phyloP scores from a whole-genome alignment of 2,797 vertebrate genomes.

The Botia kubotai region DNA sequence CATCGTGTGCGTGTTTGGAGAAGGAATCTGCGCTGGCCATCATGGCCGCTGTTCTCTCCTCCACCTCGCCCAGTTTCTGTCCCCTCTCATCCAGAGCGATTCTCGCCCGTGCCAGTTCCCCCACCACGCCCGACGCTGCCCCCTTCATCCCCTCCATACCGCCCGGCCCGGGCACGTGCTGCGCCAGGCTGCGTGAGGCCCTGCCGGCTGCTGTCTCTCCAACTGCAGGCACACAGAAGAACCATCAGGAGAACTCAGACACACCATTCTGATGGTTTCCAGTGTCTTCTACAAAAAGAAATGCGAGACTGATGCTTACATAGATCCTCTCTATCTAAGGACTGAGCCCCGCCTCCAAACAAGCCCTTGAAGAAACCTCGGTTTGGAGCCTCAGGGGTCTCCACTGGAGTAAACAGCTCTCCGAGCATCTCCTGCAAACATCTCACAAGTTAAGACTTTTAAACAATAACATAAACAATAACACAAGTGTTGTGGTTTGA shows the following conservation, averaged over 20 bases:
- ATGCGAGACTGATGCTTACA: conserved; percentile 82
- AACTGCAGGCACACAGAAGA: conserved; percentile 74
- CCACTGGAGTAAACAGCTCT: conserved; percentile 95
- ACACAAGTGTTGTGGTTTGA: not conserved
- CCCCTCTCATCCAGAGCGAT: conserved; percentile 95
- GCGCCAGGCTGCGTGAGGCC: conserved; percentile 91
- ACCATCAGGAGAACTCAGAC: conserved; percentile 19
- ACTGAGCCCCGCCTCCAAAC: conserved; percentile 96
- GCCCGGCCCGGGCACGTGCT: conserved; percentile 94
- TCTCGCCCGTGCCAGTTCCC: conserved; percentile 91
- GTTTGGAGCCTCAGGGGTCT: conserved; percentile 98
- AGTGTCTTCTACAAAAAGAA: not conserved
- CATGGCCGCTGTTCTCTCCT: conserved; percentile 95
- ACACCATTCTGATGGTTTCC: not conserved
- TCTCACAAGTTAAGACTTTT: not conserved
- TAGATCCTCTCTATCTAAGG: conserved; percentile 95
- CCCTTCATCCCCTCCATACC: conserved; percentile 96
- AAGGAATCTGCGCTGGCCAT: conserved; percentile 93
- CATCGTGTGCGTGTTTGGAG: conserved; percentile 96
- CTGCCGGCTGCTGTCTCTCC: conserved; percentile 91
- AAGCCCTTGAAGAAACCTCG: conserved; percentile 98
- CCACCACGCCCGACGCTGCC: conserved; percentile 92
- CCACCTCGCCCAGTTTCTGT: conserved; percentile 94
- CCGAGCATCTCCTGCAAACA: conserved; percentile 94
- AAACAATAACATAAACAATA: conserved; percentile 29